Base-by-base conservation (phyloP, 1,140 invertebrate species). In the Saxidomus purpurata region DNA sequence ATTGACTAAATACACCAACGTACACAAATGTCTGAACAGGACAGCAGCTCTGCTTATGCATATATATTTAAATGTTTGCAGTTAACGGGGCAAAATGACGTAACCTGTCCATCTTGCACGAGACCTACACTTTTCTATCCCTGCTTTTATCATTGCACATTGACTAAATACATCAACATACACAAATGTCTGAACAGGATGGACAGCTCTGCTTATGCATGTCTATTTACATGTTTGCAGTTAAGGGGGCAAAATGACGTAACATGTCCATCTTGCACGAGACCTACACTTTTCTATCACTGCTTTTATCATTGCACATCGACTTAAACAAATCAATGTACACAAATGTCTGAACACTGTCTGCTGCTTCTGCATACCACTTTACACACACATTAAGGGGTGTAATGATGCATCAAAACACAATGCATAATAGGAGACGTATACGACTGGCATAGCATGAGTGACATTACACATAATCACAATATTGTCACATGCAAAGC, bases 41-140 rank as follows among this genome's bases (percentile, higher is more conserved):
- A 17, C 13, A 76, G 36, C 19, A 31, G 31, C 11, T 6, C 31
- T 34, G 31, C 13, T 13, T 11, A 36, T 71, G 31, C 4, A 61
- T n/a, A 61, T 28, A n/a, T 67, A 61, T 19, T 15, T 2, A 11
- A 89, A 0, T 92, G 92, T 92, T 8, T 59, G 90, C 36, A 92
- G 91, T 74, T 89, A 83, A 92, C 87, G 90, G 92, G 89, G 92
- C 92, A 76, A 13, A 38, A 63, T 67, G 36, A 67, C 55, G 67
- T 63, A 63, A 1, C 2, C 15, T 28, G 17, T 40, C 31, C 69
- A 84, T 69, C 38, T 59, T 88, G 90, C 92, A 91, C 90, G 86
- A 74, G 69, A 59, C 69, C 89, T 84, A 71, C 76, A 63, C 28
- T 17, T 92, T 85, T 87, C 17, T 92, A n/a, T 92, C 19, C 91